Evolutionary conservation across 2,888 invertebrate species (phyloP).

Genomic region (Dasysyrphus albostriatus): DNA sequence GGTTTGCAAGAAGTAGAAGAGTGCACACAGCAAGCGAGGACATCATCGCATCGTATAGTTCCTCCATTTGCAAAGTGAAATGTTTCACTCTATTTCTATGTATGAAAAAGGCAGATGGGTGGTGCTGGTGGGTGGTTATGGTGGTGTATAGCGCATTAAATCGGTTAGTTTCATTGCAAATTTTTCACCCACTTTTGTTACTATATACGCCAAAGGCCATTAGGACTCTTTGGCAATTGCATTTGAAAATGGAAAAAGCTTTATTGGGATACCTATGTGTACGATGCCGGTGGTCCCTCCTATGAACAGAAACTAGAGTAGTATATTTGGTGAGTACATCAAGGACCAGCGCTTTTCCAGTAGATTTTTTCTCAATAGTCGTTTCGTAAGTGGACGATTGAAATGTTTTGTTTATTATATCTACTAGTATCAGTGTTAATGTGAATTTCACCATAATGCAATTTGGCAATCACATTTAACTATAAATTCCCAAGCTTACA

Average conservation of each 20-base stretch:
- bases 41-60: slow-evolving; percentile 13
- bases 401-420: slow-evolving; percentile 71
- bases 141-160: slow-evolving; percentile 64
- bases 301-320: slow-evolving; percentile 29
- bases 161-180: slow-evolving; percentile 66
- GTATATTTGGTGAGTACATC: slow-evolving; percentile 3
- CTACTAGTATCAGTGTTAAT: slow-evolving; percentile 50
- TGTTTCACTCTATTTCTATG: slow-evolving; percentile 58
- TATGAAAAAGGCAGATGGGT: neutral
- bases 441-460: slow-evolving; percentile 67
- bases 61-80: slow-evolving; percentile 62
- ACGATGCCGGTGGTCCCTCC: neutral
- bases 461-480: slow-evolving; percentile 73
- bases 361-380: slow-evolving; percentile 3
- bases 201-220: slow-evolving; percentile 52
- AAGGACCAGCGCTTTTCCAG: slow-evolving; percentile 2
- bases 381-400: slow-evolving; percentile 45
- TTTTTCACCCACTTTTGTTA: slow-evolving; percentile 62
- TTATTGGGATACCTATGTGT: slow-evolving; percentile 40
- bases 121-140: slow-evolving; percentile 1
- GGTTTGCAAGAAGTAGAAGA: slow-evolving; percentile 7
- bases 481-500: slow-evolving; percentile 56
- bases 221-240: slow-evolving; percentile 69
- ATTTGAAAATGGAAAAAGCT: slow-evolving; percentile 65
- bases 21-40: neutral